Percentiles rank a stretch among this genome's conserved stretches.
Conservation (phyloP, 2,888 invertebrate genomes). For the Zelleria hepariella region DNA sequence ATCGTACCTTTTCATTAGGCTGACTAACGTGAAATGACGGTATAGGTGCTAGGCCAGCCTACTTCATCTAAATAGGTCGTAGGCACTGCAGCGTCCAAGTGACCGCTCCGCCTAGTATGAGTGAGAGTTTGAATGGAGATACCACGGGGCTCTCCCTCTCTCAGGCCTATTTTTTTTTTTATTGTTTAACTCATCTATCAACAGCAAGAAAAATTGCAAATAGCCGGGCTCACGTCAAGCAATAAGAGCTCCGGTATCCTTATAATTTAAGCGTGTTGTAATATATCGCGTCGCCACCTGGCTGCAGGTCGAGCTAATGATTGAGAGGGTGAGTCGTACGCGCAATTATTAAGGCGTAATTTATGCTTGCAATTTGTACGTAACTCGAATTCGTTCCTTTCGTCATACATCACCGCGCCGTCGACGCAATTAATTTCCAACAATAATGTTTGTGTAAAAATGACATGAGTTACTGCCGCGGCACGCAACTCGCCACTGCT, state of each 20-base stretch:
- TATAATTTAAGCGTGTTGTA: slow-evolving; percentile 22
- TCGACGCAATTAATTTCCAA: slow-evolving; percentile 49
- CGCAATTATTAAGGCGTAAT: slow-evolving; percentile 68
- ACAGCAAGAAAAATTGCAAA: no score
- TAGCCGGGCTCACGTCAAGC: no score
- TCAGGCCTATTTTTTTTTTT: no score
- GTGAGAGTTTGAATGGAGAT: no score
- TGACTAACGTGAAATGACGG: no score
- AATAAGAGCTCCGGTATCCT: not conserved
- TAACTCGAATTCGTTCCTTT: slow-evolving; percentile 65
- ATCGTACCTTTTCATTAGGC: no score
- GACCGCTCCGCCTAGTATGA: no score
- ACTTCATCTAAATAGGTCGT: no score
- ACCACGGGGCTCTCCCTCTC: no score
- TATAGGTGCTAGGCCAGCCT: no score
- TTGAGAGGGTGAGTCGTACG: slow-evolving; percentile 50
- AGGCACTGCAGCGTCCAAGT: no score
- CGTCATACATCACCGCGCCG: slow-evolving; percentile 56
- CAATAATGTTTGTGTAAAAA: slow-evolving; percentile 37
- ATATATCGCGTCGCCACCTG: slow-evolving; percentile 63
- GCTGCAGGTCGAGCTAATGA: slow-evolving; percentile 30
- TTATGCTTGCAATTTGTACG: slow-evolving; percentile 69
- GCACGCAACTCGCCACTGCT: not conserved
- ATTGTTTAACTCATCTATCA: not conserved
- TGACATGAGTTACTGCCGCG: not conserved